Base-by-base conservation (phyloP, 2,797 vertebrate genomes). In the Enteromius unitaeniatus region DNA sequence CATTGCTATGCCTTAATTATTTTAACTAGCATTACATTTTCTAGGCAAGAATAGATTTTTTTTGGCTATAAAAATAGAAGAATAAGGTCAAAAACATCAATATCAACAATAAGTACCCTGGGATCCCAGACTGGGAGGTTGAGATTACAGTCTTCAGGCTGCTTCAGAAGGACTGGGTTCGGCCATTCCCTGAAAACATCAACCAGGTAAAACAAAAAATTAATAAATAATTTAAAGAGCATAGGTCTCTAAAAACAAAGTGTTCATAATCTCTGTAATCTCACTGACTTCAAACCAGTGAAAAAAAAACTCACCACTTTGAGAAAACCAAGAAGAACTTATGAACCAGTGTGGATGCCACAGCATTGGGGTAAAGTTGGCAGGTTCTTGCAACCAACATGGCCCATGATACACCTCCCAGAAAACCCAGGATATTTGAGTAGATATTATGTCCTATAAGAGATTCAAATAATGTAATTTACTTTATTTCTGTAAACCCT, bases 281-380 rank as follows among this genome's bases (percentile, higher is more conserved):
- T 47, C 8, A 72, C 19, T 10, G 8, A 62, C 3, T 26, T 34
- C 15, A 21, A 55, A n/a, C n/a, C 55, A 58, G 55, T 26, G 23
- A 4, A 42, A 42, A 40, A 64, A 55, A 23, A 87, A 93, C 96
- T 96, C 93, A 99, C 98, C 98, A 99, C 95, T 99, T 99, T 88
- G 98, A 99, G 95, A 99, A 99, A 90, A 99, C 98, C 93, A 99
- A 94, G 94, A 99, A 99, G 95, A 99, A 99, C 93, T 99, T 99
- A 92, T 99, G 97, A 92, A 99, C 98, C 85, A 99, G 96, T 73
- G 97, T 99, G 91, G 98, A 97, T 74, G 98, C 97, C 90, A 98
- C 97, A 91, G 98, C 98, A 88, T 99, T 99, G 87, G 98, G 98
- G 93, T 99, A 99, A 87, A 99, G 97, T 94, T 99, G 98, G 93